phyloP scores from a whole-genome alignment of 2,888 invertebrate genomes.

The Dryocosmus kuriphilus region DNA sequence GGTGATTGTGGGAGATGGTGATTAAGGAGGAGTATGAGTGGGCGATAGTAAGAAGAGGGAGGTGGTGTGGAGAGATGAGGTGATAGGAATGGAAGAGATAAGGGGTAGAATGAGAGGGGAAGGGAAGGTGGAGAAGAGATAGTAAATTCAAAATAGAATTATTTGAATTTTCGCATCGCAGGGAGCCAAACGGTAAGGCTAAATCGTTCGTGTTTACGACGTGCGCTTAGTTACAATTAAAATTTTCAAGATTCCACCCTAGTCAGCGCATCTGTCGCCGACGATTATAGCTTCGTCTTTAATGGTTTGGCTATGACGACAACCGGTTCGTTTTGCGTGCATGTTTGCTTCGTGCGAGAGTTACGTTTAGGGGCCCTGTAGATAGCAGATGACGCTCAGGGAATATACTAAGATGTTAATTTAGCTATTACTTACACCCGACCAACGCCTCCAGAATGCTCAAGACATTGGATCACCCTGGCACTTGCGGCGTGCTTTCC shows the following conservation, averaged over 20 bases:
- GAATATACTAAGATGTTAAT: constrained; percentile 75
- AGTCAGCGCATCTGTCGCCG: constrained; percentile 53
- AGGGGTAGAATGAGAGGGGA: no score
- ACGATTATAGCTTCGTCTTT: constrained; percentile 56
- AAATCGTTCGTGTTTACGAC: not conserved
- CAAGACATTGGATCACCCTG: constrained; percentile 61
- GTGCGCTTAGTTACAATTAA: constrained; percentile 13
- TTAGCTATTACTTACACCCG: constrained; percentile 74
- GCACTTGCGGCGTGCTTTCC: constrained; percentile 42
- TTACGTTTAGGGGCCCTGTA: constrained; percentile 64
- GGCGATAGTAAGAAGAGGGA: no score
- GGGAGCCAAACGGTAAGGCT: not conserved
- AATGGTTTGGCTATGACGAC: constrained; percentile 47
- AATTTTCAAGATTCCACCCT: constrained; percentile 49
- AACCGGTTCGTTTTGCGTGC: constrained; percentile 54
- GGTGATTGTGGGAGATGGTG: no score
- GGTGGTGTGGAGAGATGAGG: no score
- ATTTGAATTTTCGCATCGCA: constrained; percentile 4
- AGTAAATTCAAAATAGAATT: not conserved
- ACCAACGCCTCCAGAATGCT: constrained; percentile 61
- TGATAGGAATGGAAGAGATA: no score
- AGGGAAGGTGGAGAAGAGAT: no score
- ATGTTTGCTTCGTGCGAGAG: constrained; percentile 44
- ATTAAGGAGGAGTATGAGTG: no score
- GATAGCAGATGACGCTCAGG: constrained; percentile 74